Evolutionary conservation across 2,113 vertebrate species (phyloP), one percentile per base, ranked within the genome.

Genomic region (Ammodytes dubius): DNA sequence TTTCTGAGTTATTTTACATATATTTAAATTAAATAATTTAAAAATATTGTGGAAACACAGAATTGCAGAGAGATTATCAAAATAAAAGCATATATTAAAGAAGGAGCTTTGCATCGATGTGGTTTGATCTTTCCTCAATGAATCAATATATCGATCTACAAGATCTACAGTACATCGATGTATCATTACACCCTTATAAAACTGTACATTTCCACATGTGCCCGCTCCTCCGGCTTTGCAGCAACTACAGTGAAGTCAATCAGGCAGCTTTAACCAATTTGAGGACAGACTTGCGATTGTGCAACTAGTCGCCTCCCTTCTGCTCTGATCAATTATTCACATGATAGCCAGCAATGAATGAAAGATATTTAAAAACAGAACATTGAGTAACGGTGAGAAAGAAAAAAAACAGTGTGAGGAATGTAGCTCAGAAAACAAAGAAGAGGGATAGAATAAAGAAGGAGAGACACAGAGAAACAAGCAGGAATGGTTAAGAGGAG

Each of bases 271-370:
- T 58, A 85, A 3, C 49, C 50, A 81, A 82, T 88, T 81, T 68
- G 50, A 80, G 74, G 60, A 15, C 69, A 70, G 79, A 78, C 57
- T 82, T 79, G 67, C 5, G 37, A 54, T 72, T 39, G 65, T 53
- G 59, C 70, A 74, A 82, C 59, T 68, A 68, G 74, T 91, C 61
- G 39, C 70, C 69, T 86, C 64, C 77, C 53, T 82, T 81, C 53
- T 60, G 47, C 54, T 82, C 42, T 77, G 67, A 86, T 91, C 68
- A 82, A 92, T 88, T 91, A 88, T 88, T 87, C 69, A 88, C 50
- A 85, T 84, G 46, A 84, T 81, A 82, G 58, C 63, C 70, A 81
- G 46, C 15, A 74, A 72, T 46, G 52, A 73, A 77, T 15, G 37
- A 86, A 54, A 54, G 6, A 56, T 66, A 84, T 42, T 27, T 27